Percentiles rank a stretch among this genome's conserved stretches.
Conservation (phyloP, 2,113 vertebrate genomes). For the Holacanthus passer region DNA sequence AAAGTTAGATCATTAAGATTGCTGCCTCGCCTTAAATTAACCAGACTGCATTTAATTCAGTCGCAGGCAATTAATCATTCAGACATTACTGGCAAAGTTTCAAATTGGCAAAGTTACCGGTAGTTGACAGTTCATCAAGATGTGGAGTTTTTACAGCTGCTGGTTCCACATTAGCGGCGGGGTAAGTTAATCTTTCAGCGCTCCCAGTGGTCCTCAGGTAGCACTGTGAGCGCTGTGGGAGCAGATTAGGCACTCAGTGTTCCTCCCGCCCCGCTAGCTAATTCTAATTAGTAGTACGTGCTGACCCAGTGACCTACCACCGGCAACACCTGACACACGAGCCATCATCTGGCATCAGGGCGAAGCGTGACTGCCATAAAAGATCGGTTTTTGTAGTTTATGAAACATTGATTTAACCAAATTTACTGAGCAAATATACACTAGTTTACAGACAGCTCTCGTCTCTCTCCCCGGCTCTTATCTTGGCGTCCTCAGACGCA, state of each 20-base stretch:
- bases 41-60: constrained; percentile 33
- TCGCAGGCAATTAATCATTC: constrained; percentile 49
- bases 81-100: constrained; percentile 39
- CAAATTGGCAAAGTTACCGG: constrained; percentile 42
- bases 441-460: constrained; percentile 11
- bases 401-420: constrained; percentile 25
- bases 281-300: constrained; percentile 14
- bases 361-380: background rate
- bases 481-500: constrained; percentile 56
- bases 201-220: constrained; percentile 20
- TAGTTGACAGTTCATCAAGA: constrained; percentile 58
- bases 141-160: constrained; percentile 43
- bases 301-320: constrained; percentile 17
- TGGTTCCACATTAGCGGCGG: constrained; percentile 49
- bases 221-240: background rate
- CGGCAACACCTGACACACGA: background rate
- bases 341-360: background rate
- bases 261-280: constrained; percentile 12
- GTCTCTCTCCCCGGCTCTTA: constrained; percentile 33
- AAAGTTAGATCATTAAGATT: constrained; percentile 14
- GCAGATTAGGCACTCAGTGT: constrained; percentile 1
- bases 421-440: constrained; percentile 12
- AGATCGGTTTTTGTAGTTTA: background rate
- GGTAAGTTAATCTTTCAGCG: constrained; percentile 44
- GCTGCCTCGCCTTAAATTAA: constrained; percentile 32